phyloP scores from a whole-genome alignment of 2,797 vertebrate species.

The Squalus acanthias region DNA sequence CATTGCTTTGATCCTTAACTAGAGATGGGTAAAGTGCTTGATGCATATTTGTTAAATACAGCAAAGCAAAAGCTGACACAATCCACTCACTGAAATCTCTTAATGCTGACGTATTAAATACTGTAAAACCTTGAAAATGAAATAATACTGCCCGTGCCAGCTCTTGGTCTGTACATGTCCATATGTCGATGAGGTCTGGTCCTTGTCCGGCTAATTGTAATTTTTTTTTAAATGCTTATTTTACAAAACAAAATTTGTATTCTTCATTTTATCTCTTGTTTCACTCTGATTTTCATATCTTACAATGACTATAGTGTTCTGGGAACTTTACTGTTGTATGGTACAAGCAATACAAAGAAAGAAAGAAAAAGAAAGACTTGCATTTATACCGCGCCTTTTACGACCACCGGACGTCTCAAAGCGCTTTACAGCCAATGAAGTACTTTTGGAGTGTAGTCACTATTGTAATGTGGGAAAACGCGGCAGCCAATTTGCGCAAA shows the following conservation, averaged over 20 bases:
- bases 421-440: too few species aligned
- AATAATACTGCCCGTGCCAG: neutral
- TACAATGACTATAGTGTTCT: neutral
- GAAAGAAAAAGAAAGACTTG: too few species aligned
- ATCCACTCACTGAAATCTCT: slow-evolving; percentile 72
- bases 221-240: neutral
- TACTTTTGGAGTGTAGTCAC: too few species aligned
- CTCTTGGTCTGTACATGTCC: neutral
- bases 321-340: neutral
- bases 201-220: neutral
- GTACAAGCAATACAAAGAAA: neutral
- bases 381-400: too few species aligned
- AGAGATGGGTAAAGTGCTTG: slow-evolving; percentile 71
- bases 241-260: neutral
- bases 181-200: neutral
- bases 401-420: too few species aligned
- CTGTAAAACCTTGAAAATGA: slow-evolving; percentile 52
- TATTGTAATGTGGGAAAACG: too few species aligned
- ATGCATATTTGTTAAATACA: slow-evolving; percentile 58
- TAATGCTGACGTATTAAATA: slow-evolving; percentile 77
- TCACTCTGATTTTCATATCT: neutral
- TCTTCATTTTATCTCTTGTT: neutral
- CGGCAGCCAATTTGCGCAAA: too few species aligned
- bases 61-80: slow-evolving; percentile 61
- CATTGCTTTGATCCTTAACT: slow-evolving; percentile 72